Conservation (phyloP, 2,113 vertebrate genomes). For the Tringa solitaria region DNA sequence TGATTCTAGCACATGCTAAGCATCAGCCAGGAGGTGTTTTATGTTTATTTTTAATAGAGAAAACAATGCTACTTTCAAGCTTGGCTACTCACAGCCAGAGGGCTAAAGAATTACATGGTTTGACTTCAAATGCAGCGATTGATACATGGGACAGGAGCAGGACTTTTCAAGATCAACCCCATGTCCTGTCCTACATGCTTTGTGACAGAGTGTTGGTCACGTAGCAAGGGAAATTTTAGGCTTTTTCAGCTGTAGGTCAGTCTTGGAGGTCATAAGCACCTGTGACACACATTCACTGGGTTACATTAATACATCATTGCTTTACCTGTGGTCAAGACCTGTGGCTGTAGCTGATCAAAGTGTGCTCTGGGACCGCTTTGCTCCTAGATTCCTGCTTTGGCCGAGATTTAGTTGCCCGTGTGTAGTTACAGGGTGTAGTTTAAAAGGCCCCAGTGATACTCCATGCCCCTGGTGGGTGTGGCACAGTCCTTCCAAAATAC, state of each 20-base stretch:
- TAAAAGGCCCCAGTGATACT: background rate
- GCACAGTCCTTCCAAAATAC: background rate
- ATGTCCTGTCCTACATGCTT: background rate
- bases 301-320: background rate
- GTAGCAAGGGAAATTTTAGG: background rate
- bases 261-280: background rate
- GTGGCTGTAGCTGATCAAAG: background rate
- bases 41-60: background rate
- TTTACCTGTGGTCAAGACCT: background rate
- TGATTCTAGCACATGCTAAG: background rate
- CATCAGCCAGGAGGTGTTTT: background rate
- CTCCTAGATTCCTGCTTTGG: background rate
- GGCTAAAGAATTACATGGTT: background rate
- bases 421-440: background rate
- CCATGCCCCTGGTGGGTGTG: background rate
- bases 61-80: background rate
- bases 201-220: background rate
- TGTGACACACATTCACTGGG: background rate
- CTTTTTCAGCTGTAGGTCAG: background rate
- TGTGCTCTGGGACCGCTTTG: background rate
- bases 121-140: background rate
- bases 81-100: background rate
- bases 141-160: background rate
- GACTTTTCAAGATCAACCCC: background rate
- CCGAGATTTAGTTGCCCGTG: background rate